phyloP scores from a whole-genome alignment of 2,888 invertebrate species.

The Drosophila ustulata region DNA sequence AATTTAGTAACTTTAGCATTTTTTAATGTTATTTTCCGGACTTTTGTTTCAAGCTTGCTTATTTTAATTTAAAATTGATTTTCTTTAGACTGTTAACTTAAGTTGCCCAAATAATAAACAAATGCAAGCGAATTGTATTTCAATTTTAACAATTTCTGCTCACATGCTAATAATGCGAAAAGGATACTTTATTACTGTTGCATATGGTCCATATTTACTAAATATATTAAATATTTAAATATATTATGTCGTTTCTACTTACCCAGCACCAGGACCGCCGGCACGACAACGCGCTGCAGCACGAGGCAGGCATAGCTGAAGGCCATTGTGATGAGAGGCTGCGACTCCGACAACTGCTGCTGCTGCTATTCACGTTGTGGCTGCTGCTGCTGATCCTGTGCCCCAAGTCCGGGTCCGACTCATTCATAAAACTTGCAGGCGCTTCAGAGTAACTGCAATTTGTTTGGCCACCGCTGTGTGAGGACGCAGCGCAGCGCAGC shows the following conservation, averaged over 20 bases:
- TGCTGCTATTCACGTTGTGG: constrained; percentile 15
- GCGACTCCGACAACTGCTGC: neutral
- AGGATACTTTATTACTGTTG: neutral
- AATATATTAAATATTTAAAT: neutral
- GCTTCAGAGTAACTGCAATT: constrained; percentile 59
- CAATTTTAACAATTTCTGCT: too few relatives aligned
- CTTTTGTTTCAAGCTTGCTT: too few relatives aligned
- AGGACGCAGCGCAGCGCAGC: constrained; percentile 64
- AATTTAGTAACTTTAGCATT: too few relatives aligned
- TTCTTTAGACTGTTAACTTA: too few relatives aligned
- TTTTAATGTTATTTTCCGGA: too few relatives aligned
- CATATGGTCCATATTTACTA: neutral
- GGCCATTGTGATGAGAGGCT: constrained; percentile 73
- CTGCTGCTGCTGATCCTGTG: constrained; percentile 27
- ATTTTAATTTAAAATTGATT: too few relatives aligned
- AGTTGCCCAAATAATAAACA: too few relatives aligned
- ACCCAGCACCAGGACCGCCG: constrained; percentile 83
- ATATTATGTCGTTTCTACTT: constrained; percentile 52
- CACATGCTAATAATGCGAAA: neutral
- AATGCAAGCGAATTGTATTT: too few relatives aligned
- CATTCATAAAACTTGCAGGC: constrained; percentile 75
- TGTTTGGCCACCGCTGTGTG: constrained; percentile 63
- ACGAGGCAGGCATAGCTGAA: constrained; percentile 83
- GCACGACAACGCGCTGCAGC: constrained; percentile 83
- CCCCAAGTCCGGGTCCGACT: constrained; percentile 41